phyloP scores from a whole-genome alignment of 2,888 invertebrate species.

The Operophtera brumata region DNA sequence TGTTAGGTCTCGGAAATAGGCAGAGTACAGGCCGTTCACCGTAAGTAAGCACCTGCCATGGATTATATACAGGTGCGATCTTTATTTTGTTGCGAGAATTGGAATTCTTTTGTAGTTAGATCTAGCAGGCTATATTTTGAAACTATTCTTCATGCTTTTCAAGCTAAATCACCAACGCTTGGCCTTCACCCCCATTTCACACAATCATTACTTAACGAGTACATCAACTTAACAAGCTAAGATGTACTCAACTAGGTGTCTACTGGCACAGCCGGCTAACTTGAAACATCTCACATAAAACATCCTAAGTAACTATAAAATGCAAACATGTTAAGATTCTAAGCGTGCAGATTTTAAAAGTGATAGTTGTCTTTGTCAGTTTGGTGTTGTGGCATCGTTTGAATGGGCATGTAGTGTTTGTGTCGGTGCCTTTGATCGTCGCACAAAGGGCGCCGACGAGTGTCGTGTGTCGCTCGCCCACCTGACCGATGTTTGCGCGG shows the following conservation, averaged over 20 bases:
- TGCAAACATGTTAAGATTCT: conserved; percentile 11
- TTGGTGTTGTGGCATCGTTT: conserved; percentile 34
- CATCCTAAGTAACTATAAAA: conserved; percentile 28
- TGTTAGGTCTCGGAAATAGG: too few species aligned
- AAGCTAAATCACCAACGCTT: conserved; percentile 13
- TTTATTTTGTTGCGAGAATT: too few species aligned
- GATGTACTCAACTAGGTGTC: conserved; percentile 74
- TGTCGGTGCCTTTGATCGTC: conserved; percentile 72
- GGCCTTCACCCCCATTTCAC: conserved; percentile 38
- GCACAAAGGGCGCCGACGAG: conserved; percentile 73
- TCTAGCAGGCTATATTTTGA: too few species aligned
- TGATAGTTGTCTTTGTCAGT: conserved; percentile 18
- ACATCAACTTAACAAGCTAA: conserved; percentile 53
- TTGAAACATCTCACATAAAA: conserved; percentile 32
- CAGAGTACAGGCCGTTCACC: too few species aligned
- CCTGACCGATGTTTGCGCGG: conserved; percentile 69
- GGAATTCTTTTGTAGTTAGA: too few species aligned
- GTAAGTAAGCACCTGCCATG: too few species aligned
- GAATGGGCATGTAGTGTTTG: conserved; percentile 51
- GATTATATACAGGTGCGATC: too few species aligned
- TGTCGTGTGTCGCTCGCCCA: conserved; percentile 73
- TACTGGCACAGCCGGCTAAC: conserved; percentile 51
- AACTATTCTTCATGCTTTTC: conserved; percentile 3
- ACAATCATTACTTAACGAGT: conserved; percentile 47
- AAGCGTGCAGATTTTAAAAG: conserved; percentile 14